These are phyloP conservation scores for Drosophila paulistorum DNA, from an alignment of 1,140 invertebrate species.

Conservation along the genomic window DNA sequence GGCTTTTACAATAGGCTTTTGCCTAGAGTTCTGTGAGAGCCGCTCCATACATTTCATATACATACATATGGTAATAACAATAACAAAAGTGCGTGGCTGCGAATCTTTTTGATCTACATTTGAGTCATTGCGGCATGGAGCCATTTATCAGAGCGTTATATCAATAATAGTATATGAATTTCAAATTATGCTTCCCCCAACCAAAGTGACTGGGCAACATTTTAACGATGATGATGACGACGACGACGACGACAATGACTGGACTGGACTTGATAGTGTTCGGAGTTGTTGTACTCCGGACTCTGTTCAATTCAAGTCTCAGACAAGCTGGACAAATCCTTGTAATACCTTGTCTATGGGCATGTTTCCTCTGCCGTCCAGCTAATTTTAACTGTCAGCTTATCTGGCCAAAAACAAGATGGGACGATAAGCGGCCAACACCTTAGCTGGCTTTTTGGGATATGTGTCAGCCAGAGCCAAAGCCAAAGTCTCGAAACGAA, in stretches of 20 bases:
- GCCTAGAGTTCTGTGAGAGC: constrained; percentile 1
- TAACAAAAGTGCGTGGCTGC: constrained; percentile 45
- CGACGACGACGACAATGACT: neutral
- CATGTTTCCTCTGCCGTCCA: constrained; percentile 69
- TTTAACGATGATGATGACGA: constrained; percentile 6
- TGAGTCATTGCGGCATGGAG: constrained; percentile 49
- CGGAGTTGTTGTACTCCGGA: neutral
- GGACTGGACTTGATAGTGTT: neutral
- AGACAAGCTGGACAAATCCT: constrained; percentile 56
- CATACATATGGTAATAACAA: constrained; percentile 1
- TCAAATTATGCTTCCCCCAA: constrained; percentile 44
- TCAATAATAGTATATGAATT: constrained; percentile 74
- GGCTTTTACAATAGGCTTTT: constrained; percentile 5
- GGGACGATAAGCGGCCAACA: constrained; percentile 60
- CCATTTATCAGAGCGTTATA: constrained; percentile 74
- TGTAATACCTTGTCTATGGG: constrained; percentile 77
- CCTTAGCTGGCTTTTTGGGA: constrained; percentile 37
- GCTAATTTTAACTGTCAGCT: constrained; percentile 83
- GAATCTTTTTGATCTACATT: constrained; percentile 65
- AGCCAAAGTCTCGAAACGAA: constrained; percentile 8
- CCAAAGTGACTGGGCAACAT: constrained; percentile 51
- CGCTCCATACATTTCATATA: neutral
- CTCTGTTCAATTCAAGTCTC: constrained; percentile 36
- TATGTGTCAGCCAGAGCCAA: neutral
- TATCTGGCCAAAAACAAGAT: constrained; percentile 71